A percentile compares a stretch with the other conserved stretches of the same genome.
Conservation (phyloP, 2,797 vertebrate species). For the Apogon hyalosoma region DNA sequence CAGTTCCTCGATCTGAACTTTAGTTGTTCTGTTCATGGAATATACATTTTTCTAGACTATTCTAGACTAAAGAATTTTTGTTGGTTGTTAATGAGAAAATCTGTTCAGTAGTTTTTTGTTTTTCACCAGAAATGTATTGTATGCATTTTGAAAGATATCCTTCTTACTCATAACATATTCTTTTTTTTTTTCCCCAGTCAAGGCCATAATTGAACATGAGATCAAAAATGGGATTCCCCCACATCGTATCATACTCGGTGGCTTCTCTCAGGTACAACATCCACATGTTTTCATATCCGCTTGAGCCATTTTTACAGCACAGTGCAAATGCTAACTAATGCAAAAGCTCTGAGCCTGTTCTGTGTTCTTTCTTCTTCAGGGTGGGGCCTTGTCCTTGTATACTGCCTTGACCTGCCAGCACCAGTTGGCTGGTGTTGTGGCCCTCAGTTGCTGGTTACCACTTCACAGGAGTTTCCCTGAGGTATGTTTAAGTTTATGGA, state of each 20-base stretch:
- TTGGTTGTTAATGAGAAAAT: too few species aligned
- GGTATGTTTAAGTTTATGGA: conserved; percentile 73
- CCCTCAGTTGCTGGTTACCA: conserved; percentile 97
- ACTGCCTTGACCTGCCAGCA: conserved; percentile 95
- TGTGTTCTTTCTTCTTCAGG: conserved; percentile 78
- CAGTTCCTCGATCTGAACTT: too few species aligned
- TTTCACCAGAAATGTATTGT: too few species aligned
- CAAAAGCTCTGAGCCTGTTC: not conserved
- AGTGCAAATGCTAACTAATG: not conserved
- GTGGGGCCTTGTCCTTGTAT: conserved; percentile 96
- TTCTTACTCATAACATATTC: too few species aligned
- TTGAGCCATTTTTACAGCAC: too few species aligned
- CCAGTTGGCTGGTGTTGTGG: conserved; percentile 94
- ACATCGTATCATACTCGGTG: conserved; percentile 93
- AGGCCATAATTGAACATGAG: conserved; percentile 96
- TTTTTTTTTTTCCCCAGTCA: conserved; percentile 81
- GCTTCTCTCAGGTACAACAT: conserved; percentile 95
- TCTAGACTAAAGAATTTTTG: too few species aligned
- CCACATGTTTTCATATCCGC: too few species aligned
- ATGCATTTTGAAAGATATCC: too few species aligned
- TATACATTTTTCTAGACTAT: too few species aligned
- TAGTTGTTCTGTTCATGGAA: too few species aligned
- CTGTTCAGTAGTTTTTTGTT: too few species aligned
- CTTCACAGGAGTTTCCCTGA: conserved; percentile 94
- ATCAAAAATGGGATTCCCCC: conserved; percentile 95